Conservation (phyloP, 2,888 invertebrate species). For the Epinotia ramella region DNA sequence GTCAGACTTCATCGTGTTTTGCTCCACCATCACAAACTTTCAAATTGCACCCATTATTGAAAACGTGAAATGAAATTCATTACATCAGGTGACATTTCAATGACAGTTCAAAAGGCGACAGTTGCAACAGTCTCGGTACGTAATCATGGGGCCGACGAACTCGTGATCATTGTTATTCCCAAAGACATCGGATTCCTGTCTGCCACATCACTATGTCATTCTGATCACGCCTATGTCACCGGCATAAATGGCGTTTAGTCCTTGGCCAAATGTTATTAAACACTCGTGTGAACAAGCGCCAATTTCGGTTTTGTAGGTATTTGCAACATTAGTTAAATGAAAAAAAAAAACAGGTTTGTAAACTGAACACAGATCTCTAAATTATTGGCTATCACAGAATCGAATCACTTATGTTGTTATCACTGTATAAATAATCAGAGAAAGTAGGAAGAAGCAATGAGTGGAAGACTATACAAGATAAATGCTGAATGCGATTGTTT, state of each 20-base stretch:
- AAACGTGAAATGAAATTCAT: constrained; percentile 36
- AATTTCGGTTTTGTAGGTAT: not conserved
- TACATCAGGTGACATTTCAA: constrained; percentile 65
- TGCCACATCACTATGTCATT: constrained; percentile 64
- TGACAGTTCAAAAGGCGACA: constrained; percentile 60
- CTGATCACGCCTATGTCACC: constrained; percentile 69
- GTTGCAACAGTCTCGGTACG: constrained; percentile 65
- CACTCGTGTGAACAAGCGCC: constrained; percentile 21
- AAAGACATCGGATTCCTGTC: constrained; percentile 73
- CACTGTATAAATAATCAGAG: constrained; percentile 22
- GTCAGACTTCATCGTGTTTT: constrained; percentile 69
- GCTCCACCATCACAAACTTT: constrained; percentile 70
- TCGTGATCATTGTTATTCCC: constrained; percentile 77
- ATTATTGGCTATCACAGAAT: constrained; percentile 5
- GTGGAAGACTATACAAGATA: constrained; percentile 47
- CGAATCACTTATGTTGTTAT: constrained; percentile 2
- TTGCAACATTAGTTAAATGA: not conserved
- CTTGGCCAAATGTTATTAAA: constrained; percentile 54
- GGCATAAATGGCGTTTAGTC: constrained; percentile 69
- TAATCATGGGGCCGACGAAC: constrained; percentile 79
- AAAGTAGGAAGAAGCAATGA: not conserved
- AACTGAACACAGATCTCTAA: not conserved
- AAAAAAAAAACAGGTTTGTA: not conserved
- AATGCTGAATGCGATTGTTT: constrained; percentile 55
- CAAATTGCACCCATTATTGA: constrained; percentile 14